Base-by-base conservation (phyloP, 2,113 vertebrate genomes). In the Ornithorhynchus anatinus region DNA sequence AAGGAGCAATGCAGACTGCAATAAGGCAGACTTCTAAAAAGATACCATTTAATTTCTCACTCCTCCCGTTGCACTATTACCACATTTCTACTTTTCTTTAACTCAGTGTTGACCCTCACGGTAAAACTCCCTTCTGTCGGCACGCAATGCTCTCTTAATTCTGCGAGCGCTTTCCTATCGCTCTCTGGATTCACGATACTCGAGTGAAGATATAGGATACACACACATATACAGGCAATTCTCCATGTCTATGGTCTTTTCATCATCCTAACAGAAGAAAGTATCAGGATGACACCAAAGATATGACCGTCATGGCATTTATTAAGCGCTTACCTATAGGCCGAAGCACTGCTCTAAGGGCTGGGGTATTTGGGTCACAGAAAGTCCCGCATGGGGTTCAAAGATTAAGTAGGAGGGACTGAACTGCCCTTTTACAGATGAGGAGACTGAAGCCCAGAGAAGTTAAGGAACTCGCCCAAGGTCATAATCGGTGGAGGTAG, bases 1-100 rank as follows among this genome's bases (percentile, higher is more conserved):
- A 70, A 86, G 88, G 88, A 92, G 81, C 84, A 85, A 92, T 85
- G 81, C 53, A 88, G 69, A 75, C 86, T 90, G 91, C 91, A 94
- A 84, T 89, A 92, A 89, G 79, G 84, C 80, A 90, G 86, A 82
- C 80, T 89, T 90, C 81, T 90, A 81, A 92, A 90, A 89, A 92
- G 81, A 89, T 71, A 82, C 17, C 82, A 90, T 91, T 92, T 93
- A 90, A 91, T 90, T 93, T 90, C 87, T 87, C 70, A 84, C 64
- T 86, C 72, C 79, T 86, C 80, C 80, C 75, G 76, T 86, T 84
- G 81, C 71, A 88, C 81, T 86, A 63, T 44, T 80, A 73, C 71
- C 77, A 77, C 74, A 84, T 36, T 88, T 89, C 52, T 29, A 71
- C 71, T 80, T 84, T 77, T 38, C 79, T 85, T 86, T 82, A 84